Evolutionary conservation across 2,113 vertebrate genomes (phyloP).

Genomic region (Phodopus roborovskii): DNA sequence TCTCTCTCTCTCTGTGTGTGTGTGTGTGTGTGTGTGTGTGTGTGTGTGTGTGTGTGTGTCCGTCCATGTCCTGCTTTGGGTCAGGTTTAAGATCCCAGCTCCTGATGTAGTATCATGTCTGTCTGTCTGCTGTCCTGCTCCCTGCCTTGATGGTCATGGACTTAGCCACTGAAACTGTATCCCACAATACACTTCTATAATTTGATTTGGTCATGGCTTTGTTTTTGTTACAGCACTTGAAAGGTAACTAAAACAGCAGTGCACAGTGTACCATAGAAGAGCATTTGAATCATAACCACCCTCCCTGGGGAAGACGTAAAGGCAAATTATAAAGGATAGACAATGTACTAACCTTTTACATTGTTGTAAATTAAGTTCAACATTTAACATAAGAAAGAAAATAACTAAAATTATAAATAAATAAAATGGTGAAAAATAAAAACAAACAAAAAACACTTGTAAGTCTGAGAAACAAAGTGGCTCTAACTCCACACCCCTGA

Average conservation of each 20-base stretch:
- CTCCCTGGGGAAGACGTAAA: background rate
- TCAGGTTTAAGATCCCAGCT: background rate
- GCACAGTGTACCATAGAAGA: fast-evolving
- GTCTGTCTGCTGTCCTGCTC: background rate
- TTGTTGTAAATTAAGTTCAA: background rate
- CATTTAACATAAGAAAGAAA: background rate
- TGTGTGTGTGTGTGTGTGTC: no score
- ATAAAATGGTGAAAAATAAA: background rate
- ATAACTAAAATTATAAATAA: background rate
- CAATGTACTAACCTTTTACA: background rate
- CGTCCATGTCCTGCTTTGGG: background rate
- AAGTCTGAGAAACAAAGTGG: background rate
- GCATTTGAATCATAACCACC: background rate
- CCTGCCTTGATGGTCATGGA: background rate
- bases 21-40: no score
- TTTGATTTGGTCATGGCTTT: background rate
- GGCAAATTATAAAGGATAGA: background rate
- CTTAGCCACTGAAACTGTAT: background rate
- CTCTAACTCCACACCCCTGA: background rate
- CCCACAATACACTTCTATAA: background rate
- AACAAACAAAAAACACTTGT: background rate
- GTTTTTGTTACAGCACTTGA: background rate
- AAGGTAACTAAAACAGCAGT: background rate
- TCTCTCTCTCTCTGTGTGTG: no score
- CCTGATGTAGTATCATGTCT: fast-evolving